Percentiles rank a stretch among this genome's conserved stretches.
These are phyloP conservation scores for Kradibia gibbosae DNA, from an alignment of 1,140 invertebrate genomes.

Conservation along the genomic window DNA sequence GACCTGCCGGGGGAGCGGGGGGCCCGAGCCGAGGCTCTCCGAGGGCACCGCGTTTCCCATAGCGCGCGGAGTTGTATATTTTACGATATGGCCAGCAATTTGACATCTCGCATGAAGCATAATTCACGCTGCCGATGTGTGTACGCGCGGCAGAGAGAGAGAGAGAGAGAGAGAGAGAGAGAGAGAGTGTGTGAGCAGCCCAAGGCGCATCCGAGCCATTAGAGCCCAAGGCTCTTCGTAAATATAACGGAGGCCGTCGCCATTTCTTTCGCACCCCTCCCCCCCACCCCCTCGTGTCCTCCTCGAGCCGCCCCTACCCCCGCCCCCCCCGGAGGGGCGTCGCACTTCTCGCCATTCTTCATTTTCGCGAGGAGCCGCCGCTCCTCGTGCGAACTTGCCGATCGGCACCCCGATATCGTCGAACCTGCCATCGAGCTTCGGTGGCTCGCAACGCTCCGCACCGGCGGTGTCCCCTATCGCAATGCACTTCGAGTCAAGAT, in stretches of 20 bases:
- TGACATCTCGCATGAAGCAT: conserved; percentile 74
- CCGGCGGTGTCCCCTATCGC: no score
- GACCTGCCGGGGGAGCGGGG: neutral
- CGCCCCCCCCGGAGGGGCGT: neutral
- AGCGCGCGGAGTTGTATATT: conserved; percentile 73
- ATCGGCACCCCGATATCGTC: neutral
- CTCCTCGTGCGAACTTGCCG: conserved; percentile 19
- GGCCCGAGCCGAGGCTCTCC: neutral
- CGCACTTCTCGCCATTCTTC: neutral
- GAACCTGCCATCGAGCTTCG: no score
- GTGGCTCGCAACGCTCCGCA: no score
- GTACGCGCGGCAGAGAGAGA: conserved; percentile 47
- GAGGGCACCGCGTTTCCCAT: conserved; percentile 71
- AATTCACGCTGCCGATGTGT: conserved; percentile 67
- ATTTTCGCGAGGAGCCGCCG: neutral
- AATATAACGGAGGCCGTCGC: conserved; percentile 60
- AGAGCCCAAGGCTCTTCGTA: conserved; percentile 63
- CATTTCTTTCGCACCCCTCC: conserved; percentile 45
- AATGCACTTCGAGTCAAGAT: no score
- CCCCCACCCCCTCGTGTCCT: conserved; percentile 34
- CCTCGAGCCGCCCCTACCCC: conserved; percentile 7
- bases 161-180: conserved; percentile 52
- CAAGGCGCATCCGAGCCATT: conserved; percentile 68
- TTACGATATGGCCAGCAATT: conserved; percentile 74
- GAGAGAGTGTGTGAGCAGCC: conserved; percentile 50